Percentiles rank a stretch among this genome's conserved stretches.
Evolutionary conservation across 2,797 vertebrate species (phyloP).

Genomic region (Anabas testudineus): DNA sequence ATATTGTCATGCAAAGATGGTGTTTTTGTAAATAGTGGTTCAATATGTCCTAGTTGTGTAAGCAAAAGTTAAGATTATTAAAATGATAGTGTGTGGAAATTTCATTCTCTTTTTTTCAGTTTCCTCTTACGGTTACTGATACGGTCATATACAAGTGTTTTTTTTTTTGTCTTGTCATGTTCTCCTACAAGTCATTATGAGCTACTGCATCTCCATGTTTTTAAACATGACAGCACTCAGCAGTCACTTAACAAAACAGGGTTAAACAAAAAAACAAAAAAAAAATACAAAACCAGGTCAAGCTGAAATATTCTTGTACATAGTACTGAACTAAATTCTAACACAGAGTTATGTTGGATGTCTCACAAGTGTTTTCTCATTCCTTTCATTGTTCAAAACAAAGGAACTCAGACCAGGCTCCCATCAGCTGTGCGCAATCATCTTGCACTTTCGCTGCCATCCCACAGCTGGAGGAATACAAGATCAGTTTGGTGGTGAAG

Average conservation of each 20-base stretch:
- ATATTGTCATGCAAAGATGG: not conserved
- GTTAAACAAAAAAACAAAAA: not conserved
- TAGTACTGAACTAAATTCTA: not conserved
- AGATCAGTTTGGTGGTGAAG: slow-evolving; percentile 67
- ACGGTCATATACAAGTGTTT: too few species aligned
- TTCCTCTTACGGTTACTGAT: too few species aligned
- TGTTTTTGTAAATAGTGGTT: not conserved
- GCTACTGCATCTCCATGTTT: not conserved
- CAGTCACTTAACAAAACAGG: not conserved
- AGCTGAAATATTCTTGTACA: too few species aligned
- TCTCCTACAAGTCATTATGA: not conserved
- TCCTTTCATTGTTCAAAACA: slow-evolving; percentile 15
- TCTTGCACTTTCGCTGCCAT: slow-evolving; percentile 63
- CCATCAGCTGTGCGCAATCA: slow-evolving; percentile 23
- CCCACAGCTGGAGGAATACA: slow-evolving; percentile 62
- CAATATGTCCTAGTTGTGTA: too few species aligned
- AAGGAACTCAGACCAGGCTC: slow-evolving; percentile 51
- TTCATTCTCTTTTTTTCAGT: too few species aligned
- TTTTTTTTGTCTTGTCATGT: too few species aligned
- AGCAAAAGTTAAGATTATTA: not conserved
- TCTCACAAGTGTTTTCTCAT: not conserved
- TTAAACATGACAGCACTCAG: not conserved
- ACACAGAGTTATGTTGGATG: not conserved
- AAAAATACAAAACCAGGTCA: too few species aligned
- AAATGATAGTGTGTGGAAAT: not conserved